Conservation (phyloP, 2,888 invertebrate genomes). For the Polyploca ridens region DNA sequence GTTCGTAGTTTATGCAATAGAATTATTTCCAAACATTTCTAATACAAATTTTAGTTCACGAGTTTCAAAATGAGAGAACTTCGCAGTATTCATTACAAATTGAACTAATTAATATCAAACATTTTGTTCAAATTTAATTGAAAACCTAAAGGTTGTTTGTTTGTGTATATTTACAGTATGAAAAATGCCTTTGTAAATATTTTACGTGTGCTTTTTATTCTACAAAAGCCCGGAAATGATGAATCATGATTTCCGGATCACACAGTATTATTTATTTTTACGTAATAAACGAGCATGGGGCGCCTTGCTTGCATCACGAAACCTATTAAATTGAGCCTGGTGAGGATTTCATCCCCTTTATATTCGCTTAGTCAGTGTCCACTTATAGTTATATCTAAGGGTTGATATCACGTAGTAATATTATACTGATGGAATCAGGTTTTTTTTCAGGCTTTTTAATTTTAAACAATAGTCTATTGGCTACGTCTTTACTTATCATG, state of each 20-base stretch:
- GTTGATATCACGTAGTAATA: too few relatives aligned
- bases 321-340: conserved; percentile 32
- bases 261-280: conserved; percentile 22
- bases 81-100: too few relatives aligned
- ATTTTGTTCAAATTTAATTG: background rate
- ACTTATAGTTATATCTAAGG: too few relatives aligned
- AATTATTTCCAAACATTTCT: background rate
- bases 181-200: background rate
- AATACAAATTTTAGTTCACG: background rate
- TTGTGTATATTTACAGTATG: background rate
- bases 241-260: too few relatives aligned
- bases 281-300: conserved; percentile 25
- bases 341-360: conserved; percentile 24
- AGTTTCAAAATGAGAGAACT: background rate
- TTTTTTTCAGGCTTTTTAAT: too few relatives aligned
- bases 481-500: too few relatives aligned
- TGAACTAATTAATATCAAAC: background rate
- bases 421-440: too few relatives aligned
- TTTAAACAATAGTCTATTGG: too few relatives aligned
- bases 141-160: conserved; percentile 1
- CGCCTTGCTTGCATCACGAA: conserved; percentile 30
- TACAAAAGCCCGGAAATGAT: too few relatives aligned
- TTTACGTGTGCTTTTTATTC: background rate
- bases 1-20: background rate
- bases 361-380: conserved; percentile 16